Base-by-base conservation (phyloP, 2,113 vertebrate genomes). In the Clarias macrocephalus region DNA sequence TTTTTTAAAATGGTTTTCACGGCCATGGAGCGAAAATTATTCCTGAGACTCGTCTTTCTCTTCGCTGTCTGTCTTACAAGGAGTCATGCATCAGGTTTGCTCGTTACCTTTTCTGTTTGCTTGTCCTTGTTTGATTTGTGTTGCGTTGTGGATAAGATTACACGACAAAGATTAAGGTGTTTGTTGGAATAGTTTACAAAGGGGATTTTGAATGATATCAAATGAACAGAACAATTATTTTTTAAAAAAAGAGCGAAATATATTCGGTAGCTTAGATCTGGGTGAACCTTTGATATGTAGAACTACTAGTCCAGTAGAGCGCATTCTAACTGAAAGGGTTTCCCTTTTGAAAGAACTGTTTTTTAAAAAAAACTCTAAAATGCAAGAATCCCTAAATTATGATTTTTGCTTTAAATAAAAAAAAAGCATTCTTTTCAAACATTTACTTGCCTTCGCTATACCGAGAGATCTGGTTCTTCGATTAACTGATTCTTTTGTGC, bases 21-120 rank as follows among this genome's bases (percentile, higher is more conserved):
- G 77, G 57, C n/a, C 30, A 91, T 91, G 90, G 80, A 54, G 76
- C 68, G 56, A 25, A 82, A 52, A 30, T 25, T 37, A 76, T 80
- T 88, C 10, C 62, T 90, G 76, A 81, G 2, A 25, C n/a, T 42
- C 7, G 33, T 90, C 18, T 76, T 37, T 7, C 33, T 89, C 68
- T 82, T 88, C 62, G 86, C 68, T n/a, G 18, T 87, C 54, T 70
- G 85, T 76, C 79, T 86, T 80, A 79, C 89, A 16, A 81, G 84
- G 90, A 88, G 84, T 85, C 0, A 2, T 9, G 11, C 85, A 13
- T 11, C 15, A 93, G 94, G 94, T 94, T 88, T 89, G 93, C 85
- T 82, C 1, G n/a, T 84, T 56, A 77, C 10, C 1, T 30, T 54
- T 37, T 15, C 9, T 52, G 0, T 25, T 13, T 57, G 25, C 23